These are phyloP conservation scores for Agrilus cyanescens DNA, from an alignment of 2,888 invertebrate genomes.

Conservation along the genomic window DNA sequence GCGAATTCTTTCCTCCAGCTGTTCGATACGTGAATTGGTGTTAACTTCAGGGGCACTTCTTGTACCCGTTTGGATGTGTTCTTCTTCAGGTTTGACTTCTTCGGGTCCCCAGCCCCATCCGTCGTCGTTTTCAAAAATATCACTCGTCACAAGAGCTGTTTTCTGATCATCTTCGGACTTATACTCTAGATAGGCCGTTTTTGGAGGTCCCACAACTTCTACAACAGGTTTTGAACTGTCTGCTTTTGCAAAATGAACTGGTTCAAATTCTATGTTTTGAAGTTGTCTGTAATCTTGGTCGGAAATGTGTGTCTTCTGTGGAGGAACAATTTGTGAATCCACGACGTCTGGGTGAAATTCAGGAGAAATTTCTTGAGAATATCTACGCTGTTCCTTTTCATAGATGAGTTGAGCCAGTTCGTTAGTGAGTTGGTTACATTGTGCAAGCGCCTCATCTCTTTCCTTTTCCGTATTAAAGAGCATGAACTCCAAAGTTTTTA, in stretches of 20 bases:
- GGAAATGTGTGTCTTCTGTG: conserved; percentile 6
- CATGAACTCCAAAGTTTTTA: conserved; percentile 33
- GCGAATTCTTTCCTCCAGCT: conserved; percentile 46
- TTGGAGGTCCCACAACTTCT: conserved; percentile 22
- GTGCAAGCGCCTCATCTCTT: conserved; percentile 29
- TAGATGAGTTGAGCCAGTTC: conserved; percentile 29
- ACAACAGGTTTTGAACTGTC: conserved; percentile 13
- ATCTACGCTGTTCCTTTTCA: conserved; percentile 16
- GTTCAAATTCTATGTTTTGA: conserved; percentile 16
- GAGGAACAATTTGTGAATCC: conserved; percentile 12
- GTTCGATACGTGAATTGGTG: conserved; percentile 32
- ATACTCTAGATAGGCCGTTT: conserved; percentile 28
- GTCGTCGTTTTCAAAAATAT: conserved; percentile 40
- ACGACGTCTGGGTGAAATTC: not conserved
- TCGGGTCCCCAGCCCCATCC: conserved; percentile 51
- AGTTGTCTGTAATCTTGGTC: conserved; percentile 11
- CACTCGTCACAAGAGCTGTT: conserved; percentile 5
- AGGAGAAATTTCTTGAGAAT: not conserved
- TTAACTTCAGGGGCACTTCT: conserved; percentile 13
- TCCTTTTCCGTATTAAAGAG: conserved; percentile 33
- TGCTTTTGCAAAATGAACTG: conserved; percentile 8
- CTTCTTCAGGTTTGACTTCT: conserved; percentile 39
- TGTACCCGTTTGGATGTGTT: conserved; percentile 29
- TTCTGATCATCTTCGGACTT: conserved; percentile 15
- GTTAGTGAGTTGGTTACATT: conserved; percentile 30